These are phyloP conservation scores for Stichopus chloronotus DNA, from an alignment of 35 echinoderm and acorn worm genomes.

Conservation along the genomic window DNA sequence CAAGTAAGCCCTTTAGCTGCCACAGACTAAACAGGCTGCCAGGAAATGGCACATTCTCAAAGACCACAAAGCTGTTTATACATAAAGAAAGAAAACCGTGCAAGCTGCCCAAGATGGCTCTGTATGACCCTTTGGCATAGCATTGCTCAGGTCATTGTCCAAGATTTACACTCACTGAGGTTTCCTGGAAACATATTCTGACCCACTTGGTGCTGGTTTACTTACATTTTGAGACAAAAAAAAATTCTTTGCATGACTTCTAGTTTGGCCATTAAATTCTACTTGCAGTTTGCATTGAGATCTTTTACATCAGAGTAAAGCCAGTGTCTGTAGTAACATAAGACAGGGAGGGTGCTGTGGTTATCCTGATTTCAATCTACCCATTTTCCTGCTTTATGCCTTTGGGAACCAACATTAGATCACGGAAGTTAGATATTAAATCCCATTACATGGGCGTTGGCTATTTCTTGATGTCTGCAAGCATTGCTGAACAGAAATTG, in stretches of 20 bases:
- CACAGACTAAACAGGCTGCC: constrained; percentile 27
- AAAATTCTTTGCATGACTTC: background rate
- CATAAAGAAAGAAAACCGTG: background rate
- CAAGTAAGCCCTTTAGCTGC: background rate
- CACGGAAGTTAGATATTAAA: background rate
- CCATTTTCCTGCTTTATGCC: background rate
- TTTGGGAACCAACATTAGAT: constrained; percentile 40
- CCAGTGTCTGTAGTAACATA: background rate
- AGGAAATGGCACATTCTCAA: constrained; percentile 13
- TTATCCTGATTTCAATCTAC: background rate
- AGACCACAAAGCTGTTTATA: constrained; percentile 30
- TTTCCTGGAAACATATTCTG: constrained; percentile 10
- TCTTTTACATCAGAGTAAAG: background rate
- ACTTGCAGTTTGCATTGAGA: background rate
- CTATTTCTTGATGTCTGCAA: background rate
- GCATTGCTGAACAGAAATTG: constrained; percentile 8
- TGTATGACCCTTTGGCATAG: background rate
- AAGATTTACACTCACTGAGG: background rate
- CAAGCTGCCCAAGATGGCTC: background rate
- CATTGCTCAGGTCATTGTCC: constrained; percentile 30
- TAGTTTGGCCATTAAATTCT: background rate
- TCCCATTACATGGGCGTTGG: background rate
- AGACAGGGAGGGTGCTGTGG: constrained; percentile 10
- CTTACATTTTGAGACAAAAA: background rate
- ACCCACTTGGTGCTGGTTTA: constrained; percentile 19